Evolutionary conservation across 64 coral and sea anemone species (phyloP).

Genomic region (Actinia equina): DNA sequence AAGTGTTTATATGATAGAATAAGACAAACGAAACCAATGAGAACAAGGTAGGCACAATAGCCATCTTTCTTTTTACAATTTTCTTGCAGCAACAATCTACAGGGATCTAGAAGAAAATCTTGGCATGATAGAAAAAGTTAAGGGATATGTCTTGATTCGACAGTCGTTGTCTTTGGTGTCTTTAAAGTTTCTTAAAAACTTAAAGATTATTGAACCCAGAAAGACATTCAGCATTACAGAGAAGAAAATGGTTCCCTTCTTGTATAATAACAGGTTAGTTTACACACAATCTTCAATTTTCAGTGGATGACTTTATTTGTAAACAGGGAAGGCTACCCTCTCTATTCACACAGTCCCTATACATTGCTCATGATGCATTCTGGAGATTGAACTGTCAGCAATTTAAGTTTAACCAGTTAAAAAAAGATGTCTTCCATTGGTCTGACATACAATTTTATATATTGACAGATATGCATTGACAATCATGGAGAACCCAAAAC

Average conservation of each 20-base stretch:
- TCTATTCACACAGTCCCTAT: too few species aligned
- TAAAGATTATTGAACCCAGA: conserved; percentile 43
- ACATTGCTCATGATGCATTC: too few species aligned
- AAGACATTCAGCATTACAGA: neutral
- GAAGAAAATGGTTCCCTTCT: neutral
- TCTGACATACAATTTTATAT: neutral
- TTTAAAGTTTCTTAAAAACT: conserved; percentile 85
- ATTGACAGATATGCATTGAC: conserved; percentile 81
- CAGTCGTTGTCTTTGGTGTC: conserved; percentile 73
- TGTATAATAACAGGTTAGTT: conserved; percentile 47
- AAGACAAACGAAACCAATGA: too few species aligned
- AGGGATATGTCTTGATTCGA: conserved; percentile 73
- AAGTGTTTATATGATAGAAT: too few species aligned
- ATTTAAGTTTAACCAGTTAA: too few species aligned
- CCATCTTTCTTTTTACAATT: neutral
- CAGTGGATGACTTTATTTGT: too few species aligned
- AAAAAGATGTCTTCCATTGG: neutral
- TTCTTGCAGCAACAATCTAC: conserved; percentile 47
- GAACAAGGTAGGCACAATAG: too few species aligned
- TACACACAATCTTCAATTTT: too few species aligned
- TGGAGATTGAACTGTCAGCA: too few species aligned
- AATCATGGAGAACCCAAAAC: conserved; percentile 93
- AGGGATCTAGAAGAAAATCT: conserved; percentile 69
- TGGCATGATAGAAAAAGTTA: conserved; percentile 87
- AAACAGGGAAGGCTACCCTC: too few species aligned